A percentile compares a stretch with the other conserved stretches of the same genome.
These are phyloP conservation scores for Leucophenga montana DNA, from an alignment of 2,888 invertebrate species.

Conservation along the genomic window DNA sequence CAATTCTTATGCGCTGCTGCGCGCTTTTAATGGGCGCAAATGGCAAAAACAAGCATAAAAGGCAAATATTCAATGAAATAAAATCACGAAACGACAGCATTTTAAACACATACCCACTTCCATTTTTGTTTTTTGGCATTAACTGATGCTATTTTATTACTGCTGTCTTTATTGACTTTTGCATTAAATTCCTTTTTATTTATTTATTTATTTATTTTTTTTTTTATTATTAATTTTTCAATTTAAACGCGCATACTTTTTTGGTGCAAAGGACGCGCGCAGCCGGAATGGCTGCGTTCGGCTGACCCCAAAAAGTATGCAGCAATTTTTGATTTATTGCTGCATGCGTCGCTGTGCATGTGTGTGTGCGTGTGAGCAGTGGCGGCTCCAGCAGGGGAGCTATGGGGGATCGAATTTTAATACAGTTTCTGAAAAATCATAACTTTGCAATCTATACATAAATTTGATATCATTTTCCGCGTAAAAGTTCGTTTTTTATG, in stretches of 20 bases:
- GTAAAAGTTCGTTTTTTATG: too few relatives aligned
- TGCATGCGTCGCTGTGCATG: neutral
- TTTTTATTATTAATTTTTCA: conserved; percentile 23
- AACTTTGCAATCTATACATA: too few relatives aligned
- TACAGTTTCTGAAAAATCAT: too few relatives aligned
- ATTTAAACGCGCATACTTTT: conserved; percentile 7
- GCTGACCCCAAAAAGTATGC: conserved; percentile 55
- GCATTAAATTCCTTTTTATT: conserved; percentile 50
- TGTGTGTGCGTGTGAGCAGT: neutral
- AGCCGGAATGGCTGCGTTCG: neutral
- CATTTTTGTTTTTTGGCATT: neutral
- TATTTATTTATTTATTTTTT: conserved; percentile 59
- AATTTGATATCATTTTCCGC: too few relatives aligned
- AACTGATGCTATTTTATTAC: conserved; percentile 12
- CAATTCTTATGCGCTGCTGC: too few relatives aligned
- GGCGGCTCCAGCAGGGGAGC: too few relatives aligned
- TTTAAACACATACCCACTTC: neutral
- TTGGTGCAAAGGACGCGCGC: neutral
- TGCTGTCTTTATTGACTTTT: conserved; percentile 21
- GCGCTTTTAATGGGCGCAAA: conserved; percentile 1
- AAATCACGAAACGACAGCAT: conserved; percentile 8
- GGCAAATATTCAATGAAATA: conserved; percentile 2
- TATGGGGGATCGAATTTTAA: too few relatives aligned
- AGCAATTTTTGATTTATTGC: conserved; percentile 56
- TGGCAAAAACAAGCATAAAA: conserved; percentile 6